Base-by-base conservation (phyloP, 2,797 vertebrate species). In the Hypotaenidia okinawae region DNA sequence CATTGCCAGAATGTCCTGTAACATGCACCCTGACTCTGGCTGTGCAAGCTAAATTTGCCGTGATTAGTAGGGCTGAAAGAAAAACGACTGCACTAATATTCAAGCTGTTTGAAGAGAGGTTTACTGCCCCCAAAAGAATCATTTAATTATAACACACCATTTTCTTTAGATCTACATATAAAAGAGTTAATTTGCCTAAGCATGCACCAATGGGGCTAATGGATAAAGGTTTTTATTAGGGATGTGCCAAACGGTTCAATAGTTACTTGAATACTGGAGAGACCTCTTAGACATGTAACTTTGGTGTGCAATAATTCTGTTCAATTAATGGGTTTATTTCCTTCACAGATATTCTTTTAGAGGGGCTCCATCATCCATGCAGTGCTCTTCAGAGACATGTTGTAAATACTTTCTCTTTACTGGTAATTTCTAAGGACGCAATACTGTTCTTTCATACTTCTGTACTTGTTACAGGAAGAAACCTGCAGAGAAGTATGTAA, bases 171-270 rank as follows among this genome's bases (percentile, higher is more conserved):
- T 95, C 96, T 96, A 95, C 95, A 91, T 96, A 94, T 97, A 97
- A 95, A 97, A 95, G 94, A 97, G 96, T 97, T 95, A 96, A 96
- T 97, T 97, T 97, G 95, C 95, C 90, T 97, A 96, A 96, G 91
- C 88, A 66, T 57, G 76, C 87, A 93, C 96, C 95, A 89, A 84
- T 92, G 96, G 89, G 95, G 90, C 90, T 95, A 96, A 92, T 84
- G 95, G 96, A 95, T 96, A 96, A 96, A 92, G 88, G 78, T 87
- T 97, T 97, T 96, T 96, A 96, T 94, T 96, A 97, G 91, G 91
- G 87, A 95, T 96, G 85, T 95, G 92, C 93, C 94, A 95, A 97
- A 95, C 4, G 81, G 93, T 95, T 96, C 91, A 92, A 94, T 55
- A 95, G 89, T 90, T 96, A 93, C 79, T 89, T 96, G 81, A 97